Conservation (phyloP, 2,113 vertebrate genomes). For the Pteronura brasiliensis region DNA sequence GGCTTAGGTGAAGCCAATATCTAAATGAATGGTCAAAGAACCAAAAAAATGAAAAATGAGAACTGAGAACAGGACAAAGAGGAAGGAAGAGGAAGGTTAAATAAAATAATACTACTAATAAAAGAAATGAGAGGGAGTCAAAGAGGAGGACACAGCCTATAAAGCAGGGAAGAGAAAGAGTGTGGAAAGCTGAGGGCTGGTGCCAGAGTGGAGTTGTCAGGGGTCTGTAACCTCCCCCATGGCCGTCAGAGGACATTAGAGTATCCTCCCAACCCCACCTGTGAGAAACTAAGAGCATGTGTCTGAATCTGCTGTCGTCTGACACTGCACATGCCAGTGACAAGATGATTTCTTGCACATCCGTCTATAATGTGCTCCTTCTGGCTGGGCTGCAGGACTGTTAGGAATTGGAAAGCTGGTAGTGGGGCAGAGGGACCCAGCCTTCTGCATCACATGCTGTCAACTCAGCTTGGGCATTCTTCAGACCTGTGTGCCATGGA, state of each 20-base stretch:
- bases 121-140: neutral
- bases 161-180: neutral
- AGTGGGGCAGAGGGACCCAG: neutral
- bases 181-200: neutral
- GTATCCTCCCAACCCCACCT: neutral
- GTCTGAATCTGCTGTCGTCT: neutral
- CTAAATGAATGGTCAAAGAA: neutral
- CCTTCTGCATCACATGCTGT: neutral
- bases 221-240: rapidly evolving
- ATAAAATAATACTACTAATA: neutral
- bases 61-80: neutral
- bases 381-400: rapidly evolving
- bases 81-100: neutral
- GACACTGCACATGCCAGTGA: neutral
- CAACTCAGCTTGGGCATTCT: neutral
- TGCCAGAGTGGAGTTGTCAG: rapidly evolving
- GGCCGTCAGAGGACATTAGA: neutral
- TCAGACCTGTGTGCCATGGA: neutral
- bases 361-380: neutral
- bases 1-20: neutral
- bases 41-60: neutral
- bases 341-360: neutral
- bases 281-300: neutral
- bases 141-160: neutral
- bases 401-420: neutral